phyloP scores from a whole-genome alignment of 2,113 vertebrate species.

The Motacilla alba region DNA sequence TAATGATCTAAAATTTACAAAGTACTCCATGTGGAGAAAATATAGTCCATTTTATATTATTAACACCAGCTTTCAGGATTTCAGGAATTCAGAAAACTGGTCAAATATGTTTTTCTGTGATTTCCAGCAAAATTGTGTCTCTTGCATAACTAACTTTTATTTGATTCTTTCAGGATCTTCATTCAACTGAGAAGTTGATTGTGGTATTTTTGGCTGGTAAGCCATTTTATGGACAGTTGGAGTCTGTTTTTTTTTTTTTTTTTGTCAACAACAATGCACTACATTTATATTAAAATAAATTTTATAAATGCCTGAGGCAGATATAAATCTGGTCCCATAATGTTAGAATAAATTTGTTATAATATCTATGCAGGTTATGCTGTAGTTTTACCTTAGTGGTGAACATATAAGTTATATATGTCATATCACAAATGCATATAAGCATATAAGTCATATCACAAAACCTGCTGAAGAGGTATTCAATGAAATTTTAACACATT shows the following conservation, averaged over 20 bases:
- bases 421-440: background rate
- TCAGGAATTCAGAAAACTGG: background rate
- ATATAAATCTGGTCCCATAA: background rate
- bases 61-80: background rate
- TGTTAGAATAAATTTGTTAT: background rate
- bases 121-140: background rate
- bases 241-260: accelerated
- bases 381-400: background rate
- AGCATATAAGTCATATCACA: background rate
- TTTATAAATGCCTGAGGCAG: background rate
- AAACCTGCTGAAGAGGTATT: background rate
- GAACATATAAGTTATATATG: background rate
- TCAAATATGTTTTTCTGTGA: background rate
- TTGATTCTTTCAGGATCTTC: background rate
- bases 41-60: background rate
- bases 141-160: background rate
- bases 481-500: background rate
- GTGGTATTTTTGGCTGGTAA: background rate
- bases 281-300: background rate
- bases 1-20: background rate
- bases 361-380: background rate
- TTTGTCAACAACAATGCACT: background rate
- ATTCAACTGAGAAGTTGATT: background rate
- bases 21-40: background rate
- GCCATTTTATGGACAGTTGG: background rate